These are phyloP conservation scores for Drosophila kohkoa DNA, from an alignment of 1,140 invertebrate genomes.

Conservation along the genomic window DNA sequence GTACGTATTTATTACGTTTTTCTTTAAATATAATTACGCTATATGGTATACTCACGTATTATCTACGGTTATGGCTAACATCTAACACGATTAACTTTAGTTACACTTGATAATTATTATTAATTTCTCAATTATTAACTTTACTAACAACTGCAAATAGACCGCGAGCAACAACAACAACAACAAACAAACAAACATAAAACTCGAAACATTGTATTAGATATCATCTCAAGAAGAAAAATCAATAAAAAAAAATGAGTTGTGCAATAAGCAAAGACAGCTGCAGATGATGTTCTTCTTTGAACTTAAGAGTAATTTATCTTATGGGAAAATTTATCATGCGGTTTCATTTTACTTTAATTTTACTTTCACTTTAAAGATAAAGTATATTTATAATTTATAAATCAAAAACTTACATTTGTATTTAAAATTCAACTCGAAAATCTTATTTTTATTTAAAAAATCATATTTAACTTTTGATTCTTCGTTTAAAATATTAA, in stretches of 20 bases:
- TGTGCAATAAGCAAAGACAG: constrained; percentile 58
- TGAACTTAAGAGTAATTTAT: too few relatives aligned
- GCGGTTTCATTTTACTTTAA: too few relatives aligned
- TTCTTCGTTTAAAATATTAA: too few relatives aligned
- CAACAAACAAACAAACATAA: too few relatives aligned
- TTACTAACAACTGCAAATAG: constrained; percentile 53
- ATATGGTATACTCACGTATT: constrained; percentile 32
- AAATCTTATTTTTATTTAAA: too few relatives aligned
- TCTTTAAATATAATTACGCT: constrained; percentile 12
- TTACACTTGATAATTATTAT: constrained; percentile 25
- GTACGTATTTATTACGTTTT: constrained; percentile 9
- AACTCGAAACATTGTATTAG: constrained; percentile 59
- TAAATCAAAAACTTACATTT: too few relatives aligned
- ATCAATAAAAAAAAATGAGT: constrained; percentile 67
- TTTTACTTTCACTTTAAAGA: too few relatives aligned
- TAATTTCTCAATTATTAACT: constrained; percentile 26
- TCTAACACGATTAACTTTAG: constrained; percentile 43
- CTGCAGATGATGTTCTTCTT: neutral
- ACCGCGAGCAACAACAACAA: constrained; percentile 19
- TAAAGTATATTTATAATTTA: too few relatives aligned
- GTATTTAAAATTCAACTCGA: too few relatives aligned
- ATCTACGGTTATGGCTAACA: constrained; percentile 40
- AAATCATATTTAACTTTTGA: too few relatives aligned
- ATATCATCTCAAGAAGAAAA: constrained; percentile 60
- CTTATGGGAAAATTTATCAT: too few relatives aligned